Evolutionary conservation across 2,113 vertebrate genomes (phyloP).

Genomic region (Ahaetulla prasina): DNA sequence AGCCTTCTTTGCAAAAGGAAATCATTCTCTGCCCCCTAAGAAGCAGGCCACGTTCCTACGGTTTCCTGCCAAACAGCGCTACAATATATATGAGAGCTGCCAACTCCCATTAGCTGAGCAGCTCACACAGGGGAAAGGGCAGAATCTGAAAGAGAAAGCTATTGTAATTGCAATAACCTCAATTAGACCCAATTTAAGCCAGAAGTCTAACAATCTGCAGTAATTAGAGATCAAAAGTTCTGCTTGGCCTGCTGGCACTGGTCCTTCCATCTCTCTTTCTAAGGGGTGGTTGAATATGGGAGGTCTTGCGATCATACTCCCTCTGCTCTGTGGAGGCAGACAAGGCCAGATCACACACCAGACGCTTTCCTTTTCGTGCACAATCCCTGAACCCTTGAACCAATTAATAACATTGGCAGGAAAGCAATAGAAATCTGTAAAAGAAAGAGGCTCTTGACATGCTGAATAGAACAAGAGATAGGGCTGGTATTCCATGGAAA

Average conservation of each 20-base stretch:
- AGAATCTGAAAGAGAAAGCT: neutral
- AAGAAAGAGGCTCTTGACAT: neutral
- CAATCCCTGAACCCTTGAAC: neutral
- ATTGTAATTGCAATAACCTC: constrained; percentile 6
- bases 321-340: neutral
- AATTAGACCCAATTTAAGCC: constrained; percentile 25
- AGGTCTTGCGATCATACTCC: neutral
- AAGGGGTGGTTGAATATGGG: neutral
- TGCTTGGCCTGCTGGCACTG: neutral
- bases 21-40: neutral
- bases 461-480: neutral
- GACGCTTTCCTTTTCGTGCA: too few relatives aligned
- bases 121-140: neutral
- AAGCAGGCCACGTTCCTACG: neutral
- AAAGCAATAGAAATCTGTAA: too few relatives aligned
- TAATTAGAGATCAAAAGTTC: constrained; percentile 17
- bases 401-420: neutral
- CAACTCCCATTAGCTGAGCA: neutral
- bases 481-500: neutral
- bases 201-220: constrained; percentile 3
- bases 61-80: neutral
- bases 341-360: neutral
- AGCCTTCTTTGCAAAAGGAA: neutral
- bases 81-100: neutral
- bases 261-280: neutral